Conservation (phyloP, 2,888 invertebrate species). For the Caradrina clavipalpis region DNA sequence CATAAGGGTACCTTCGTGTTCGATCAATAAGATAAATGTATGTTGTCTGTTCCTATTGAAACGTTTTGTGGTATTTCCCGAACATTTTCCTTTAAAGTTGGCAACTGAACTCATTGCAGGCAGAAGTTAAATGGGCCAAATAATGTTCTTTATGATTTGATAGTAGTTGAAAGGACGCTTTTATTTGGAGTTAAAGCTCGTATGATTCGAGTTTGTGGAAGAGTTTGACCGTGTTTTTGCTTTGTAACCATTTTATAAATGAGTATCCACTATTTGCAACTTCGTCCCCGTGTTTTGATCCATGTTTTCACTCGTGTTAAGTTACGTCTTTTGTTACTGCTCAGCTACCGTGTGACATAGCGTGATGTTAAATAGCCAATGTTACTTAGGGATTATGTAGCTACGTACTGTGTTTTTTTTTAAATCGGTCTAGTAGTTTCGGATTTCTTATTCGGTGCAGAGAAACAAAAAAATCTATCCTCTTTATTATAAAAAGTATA, state of each 20-base stretch:
- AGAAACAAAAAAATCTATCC: no score
- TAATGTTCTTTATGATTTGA: conserved; percentile 43
- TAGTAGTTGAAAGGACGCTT: conserved; percentile 2
- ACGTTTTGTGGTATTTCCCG: conserved; percentile 22
- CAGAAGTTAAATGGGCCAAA: conserved; percentile 43
- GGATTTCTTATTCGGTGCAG: no score
- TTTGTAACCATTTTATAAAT: background rate
- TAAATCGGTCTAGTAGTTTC: no score
- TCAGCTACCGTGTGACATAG: no score
- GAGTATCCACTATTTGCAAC: no score
- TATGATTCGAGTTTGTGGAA: background rate
- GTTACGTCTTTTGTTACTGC: no score
- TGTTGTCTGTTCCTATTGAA: conserved; percentile 41
- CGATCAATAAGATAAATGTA: conserved; percentile 39
- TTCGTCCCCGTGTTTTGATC: no score
- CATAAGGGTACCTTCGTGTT: conserved; percentile 6
- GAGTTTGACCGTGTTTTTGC: background rate
- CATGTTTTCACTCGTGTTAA: no score
- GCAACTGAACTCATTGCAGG: conserved; percentile 31
- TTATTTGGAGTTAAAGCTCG: conserved; percentile 10
- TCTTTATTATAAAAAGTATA: no score
- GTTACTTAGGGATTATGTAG: no score
- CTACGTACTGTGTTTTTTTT: no score
- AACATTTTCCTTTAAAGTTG: conserved; percentile 44
- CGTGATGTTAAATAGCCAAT: no score